Evolutionary conservation across 2,888 invertebrate genomes (phyloP).

Genomic region (Ceramica pisi): DNA sequence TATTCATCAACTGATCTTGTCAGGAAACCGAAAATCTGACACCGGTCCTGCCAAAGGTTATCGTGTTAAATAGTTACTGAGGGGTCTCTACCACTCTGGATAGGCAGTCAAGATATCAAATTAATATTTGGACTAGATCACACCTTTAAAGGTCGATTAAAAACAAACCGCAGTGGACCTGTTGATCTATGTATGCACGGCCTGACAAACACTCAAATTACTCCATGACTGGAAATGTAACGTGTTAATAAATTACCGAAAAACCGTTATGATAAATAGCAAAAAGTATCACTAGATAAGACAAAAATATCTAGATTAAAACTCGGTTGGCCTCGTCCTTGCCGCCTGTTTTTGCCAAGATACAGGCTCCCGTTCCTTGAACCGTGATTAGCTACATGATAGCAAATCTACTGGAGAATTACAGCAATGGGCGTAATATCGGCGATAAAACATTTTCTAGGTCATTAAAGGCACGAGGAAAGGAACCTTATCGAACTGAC

Average conservation of each 20-base stretch:
- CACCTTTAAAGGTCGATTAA: neutral
- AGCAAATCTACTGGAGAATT: conserved; percentile 5
- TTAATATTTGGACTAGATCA: neutral
- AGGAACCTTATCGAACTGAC: neutral
- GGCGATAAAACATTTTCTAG: conserved; percentile 10
- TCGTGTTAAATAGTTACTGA: too few species aligned
- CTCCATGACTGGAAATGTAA: neutral
- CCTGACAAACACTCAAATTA: too few species aligned
- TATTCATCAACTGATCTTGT: neutral
- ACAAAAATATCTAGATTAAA: conserved; percentile 9
- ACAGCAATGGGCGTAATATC: neutral
- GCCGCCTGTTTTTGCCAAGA: conserved; percentile 16
- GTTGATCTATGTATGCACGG: neutral
- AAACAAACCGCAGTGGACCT: neutral
- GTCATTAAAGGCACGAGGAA: neutral
- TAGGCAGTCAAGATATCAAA: too few species aligned
- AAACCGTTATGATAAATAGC: neutral
- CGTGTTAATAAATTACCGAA: neutral
- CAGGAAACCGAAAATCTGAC: too few species aligned
- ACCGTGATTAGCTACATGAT: conserved; percentile 4
- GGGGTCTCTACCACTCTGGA: too few species aligned
- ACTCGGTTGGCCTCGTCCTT: conserved; percentile 16
- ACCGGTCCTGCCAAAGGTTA: too few species aligned
- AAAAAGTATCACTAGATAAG: neutral
- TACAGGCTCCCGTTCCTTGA: conserved; percentile 9